Conservation (phyloP, 2,797 vertebrate genomes). For the Pipistrellus pygmaeus region DNA sequence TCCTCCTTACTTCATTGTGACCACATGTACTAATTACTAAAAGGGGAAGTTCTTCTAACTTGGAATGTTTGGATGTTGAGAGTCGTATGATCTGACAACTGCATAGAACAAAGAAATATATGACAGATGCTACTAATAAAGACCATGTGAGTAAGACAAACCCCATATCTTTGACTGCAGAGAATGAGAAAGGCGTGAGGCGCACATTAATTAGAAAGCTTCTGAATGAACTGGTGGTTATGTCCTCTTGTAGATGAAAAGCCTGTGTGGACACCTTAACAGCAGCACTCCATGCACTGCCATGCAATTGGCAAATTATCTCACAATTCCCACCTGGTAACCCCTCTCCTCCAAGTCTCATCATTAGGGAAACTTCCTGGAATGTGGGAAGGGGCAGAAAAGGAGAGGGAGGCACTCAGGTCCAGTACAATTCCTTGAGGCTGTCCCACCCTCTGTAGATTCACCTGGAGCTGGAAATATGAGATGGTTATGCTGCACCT, state of each 20-base stretch:
- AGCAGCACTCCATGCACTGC: accelerated
- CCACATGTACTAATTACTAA: not conserved
- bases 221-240: not conserved
- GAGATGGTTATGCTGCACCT: not conserved
- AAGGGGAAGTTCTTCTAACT: not conserved
- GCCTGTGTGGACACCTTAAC: not conserved
- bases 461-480: not conserved
- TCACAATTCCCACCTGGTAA: not conserved
- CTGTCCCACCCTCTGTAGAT: not conserved
- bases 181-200: not conserved
- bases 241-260: not conserved
- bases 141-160: not conserved
- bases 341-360: not conserved
- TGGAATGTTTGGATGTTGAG: not conserved
- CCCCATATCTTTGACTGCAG: not conserved
- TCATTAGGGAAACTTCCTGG: not conserved
- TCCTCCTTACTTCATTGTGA: not conserved
- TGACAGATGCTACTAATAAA: not conserved
- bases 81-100: not conserved
- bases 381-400: not conserved
- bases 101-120: not conserved
- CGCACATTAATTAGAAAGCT: not conserved
- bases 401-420: accelerated
- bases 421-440: not conserved
- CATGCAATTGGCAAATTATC: not conserved